These are phyloP conservation scores for Formica exsecta DNA, from an alignment of 1,140 invertebrate species.

Conservation along the genomic window DNA sequence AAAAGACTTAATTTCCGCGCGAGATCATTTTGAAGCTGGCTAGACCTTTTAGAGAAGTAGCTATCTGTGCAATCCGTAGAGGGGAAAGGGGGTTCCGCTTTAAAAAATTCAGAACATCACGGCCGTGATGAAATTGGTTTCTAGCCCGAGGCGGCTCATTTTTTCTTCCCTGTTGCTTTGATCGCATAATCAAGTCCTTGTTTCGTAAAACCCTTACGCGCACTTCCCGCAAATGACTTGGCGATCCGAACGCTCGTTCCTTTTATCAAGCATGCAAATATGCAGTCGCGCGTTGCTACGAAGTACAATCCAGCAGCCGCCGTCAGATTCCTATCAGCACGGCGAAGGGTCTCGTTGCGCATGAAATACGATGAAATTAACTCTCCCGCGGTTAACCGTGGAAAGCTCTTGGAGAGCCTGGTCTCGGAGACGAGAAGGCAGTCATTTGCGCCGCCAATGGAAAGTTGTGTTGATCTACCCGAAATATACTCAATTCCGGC, in stretches of 20 bases:
- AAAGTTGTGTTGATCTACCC: constrained; percentile 49
- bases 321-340: neutral
- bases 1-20: constrained; percentile 67
- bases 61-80: neutral
- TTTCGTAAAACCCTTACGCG: constrained; percentile 54
- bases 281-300: neutral
- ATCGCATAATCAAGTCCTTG: constrained; percentile 72
- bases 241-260: constrained; percentile 53
- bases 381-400: constrained; percentile 30
- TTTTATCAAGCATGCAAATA: constrained; percentile 73
- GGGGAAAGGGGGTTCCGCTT: constrained; percentile 23
- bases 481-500: constrained; percentile 51
- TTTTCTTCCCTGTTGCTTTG: constrained; percentile 65
- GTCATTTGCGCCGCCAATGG: constrained; percentile 1
- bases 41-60: neutral
- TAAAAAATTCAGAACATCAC: constrained; percentile 69
- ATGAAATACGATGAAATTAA: constrained; percentile 46
- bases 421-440: neutral
- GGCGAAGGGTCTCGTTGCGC: neutral
- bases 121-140: constrained; percentile 24
- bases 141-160: constrained; percentile 21
- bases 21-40: constrained; percentile 12
- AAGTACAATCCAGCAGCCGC: neutral
- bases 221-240: constrained; percentile 66
- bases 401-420: constrained; percentile 21